Percentiles rank a stretch among this genome's conserved stretches.
These are phyloP conservation scores for Stegodyphus mimosarum DNA, from an alignment of 1,140 invertebrate species.

Conservation along the genomic window DNA sequence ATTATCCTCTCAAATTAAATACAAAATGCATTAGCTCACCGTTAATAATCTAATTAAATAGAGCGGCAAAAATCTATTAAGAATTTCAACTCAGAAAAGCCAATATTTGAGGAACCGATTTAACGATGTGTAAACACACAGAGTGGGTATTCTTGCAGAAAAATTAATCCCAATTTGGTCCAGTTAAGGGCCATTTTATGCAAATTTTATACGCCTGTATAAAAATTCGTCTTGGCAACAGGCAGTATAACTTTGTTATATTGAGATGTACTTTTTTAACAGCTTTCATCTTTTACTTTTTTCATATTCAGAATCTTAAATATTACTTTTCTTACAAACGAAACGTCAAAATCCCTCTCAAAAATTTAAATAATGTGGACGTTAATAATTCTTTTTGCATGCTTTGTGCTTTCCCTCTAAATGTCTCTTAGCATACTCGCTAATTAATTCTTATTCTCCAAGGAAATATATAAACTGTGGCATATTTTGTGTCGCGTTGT, in stretches of 20 bases:
- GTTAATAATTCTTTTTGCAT: conserved; percentile 13
- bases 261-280: too few species aligned
- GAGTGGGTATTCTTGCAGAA: not conserved
- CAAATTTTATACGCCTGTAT: too few species aligned
- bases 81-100: not conserved
- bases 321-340: not conserved
- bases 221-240: too few species aligned
- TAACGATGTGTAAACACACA: conserved; percentile 10
- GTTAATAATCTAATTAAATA: conserved; percentile 11
- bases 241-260: too few species aligned
- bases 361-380: conserved; percentile 12
- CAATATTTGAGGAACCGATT: conserved; percentile 6
- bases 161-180: conserved; percentile 1
- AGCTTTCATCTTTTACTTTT: too few species aligned
- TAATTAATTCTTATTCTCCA: too few species aligned
- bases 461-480: too few species aligned
- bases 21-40: not conserved
- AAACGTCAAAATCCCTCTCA: not conserved
- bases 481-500: too few species aligned
- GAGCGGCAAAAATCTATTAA: not conserved
- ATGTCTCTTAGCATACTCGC: not conserved
- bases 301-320: too few species aligned
- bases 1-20: not conserved
- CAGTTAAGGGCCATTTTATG: not conserved
- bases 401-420: not conserved